These are phyloP conservation scores for Thaumetopoea pityocampa DNA, from an alignment of 1,140 invertebrate genomes.

Conservation along the genomic window DNA sequence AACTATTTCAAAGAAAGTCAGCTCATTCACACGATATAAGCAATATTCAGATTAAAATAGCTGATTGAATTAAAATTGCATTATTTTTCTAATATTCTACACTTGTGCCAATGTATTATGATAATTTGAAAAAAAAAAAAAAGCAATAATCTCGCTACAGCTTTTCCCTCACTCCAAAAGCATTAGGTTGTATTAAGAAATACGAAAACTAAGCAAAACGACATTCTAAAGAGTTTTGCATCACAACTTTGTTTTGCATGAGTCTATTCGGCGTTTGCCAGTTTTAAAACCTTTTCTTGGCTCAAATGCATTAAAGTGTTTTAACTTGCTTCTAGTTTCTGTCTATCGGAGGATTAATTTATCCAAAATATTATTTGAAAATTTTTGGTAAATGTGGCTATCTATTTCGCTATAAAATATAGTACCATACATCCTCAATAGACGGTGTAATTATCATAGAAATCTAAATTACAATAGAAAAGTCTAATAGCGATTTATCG, in stretches of 20 bases:
- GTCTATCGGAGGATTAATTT: constrained; percentile 9
- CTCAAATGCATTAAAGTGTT: constrained; percentile 47
- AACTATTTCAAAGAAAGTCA: too few species aligned
- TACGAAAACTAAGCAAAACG: constrained; percentile 71
- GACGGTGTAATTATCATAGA: too few species aligned
- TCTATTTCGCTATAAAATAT: too few species aligned
- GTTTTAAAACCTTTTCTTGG: constrained; percentile 54
- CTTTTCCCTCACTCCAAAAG: constrained; percentile 14
- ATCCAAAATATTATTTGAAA: constrained; percentile 1
- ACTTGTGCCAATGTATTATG: too few species aligned
- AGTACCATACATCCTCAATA: too few species aligned
- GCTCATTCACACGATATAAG: too few species aligned
- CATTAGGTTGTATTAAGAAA: constrained; percentile 72
- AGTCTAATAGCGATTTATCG: too few species aligned
- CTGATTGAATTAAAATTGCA: too few species aligned
- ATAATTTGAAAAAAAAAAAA: too few species aligned
- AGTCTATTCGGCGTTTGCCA: constrained; percentile 50
- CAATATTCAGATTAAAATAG: too few species aligned
- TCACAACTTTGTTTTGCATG: constrained; percentile 65
- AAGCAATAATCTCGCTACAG: constrained; percentile 21
- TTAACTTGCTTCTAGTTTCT: constrained; percentile 31
- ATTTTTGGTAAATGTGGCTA: not conserved
- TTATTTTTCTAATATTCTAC: too few species aligned
- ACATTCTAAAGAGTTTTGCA: constrained; percentile 66
- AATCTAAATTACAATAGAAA: too few species aligned